Base-by-base conservation (phyloP, 2,888 invertebrate species). In the Flexamia atlantica region DNA sequence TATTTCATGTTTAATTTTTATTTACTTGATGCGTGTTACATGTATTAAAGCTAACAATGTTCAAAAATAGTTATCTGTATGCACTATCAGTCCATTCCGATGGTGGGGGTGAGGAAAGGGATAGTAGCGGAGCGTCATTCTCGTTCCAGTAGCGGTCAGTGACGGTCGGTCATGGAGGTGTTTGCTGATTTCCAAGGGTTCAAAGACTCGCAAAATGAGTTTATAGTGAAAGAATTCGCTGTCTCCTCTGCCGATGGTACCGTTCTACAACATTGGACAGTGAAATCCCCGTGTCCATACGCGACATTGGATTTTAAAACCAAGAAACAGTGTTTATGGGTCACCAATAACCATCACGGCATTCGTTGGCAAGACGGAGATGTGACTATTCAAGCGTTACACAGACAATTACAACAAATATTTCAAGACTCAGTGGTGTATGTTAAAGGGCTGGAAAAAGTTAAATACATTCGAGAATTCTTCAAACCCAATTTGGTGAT, bases 381-480 rank as follows among this genome's bases (percentile, higher is more conserved):
- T n/a, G 23, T 53, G 7, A 80, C 32, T 4, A 57, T 57, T 32
- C 57, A 57, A 25, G 30, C 25, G 12, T 32, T 80, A 36, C 53
- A 57, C 30, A 9, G 60, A 57, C 32, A 28, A n/a, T 30, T 80
- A 10, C n/a, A 25, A 9, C 10, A 10, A 1, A 80, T 80, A 3
- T 32, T 53, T 4, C 1, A 80, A 32, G 14, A 53, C 7, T 57
- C 57, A 20, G 36, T 50, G 20, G 53, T 80, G 23, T 60, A 23
- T 60, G 14, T 80, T 1, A 80, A 30, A n/a, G 53, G 57, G 17
- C 10, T n/a, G 28, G 57, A 80, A 80, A 79, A 79, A 14, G 25
- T 12, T 3, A 28, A 50, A 2, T 80, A 36, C 28, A 57, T 80
- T 28, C 9, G 50, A 32, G 60, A 80, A n/a, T 32, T 57, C 17